Evolutionary conservation across 2,797 vertebrate species (phyloP).

Genomic region (Siniperca scherzeri): DNA sequence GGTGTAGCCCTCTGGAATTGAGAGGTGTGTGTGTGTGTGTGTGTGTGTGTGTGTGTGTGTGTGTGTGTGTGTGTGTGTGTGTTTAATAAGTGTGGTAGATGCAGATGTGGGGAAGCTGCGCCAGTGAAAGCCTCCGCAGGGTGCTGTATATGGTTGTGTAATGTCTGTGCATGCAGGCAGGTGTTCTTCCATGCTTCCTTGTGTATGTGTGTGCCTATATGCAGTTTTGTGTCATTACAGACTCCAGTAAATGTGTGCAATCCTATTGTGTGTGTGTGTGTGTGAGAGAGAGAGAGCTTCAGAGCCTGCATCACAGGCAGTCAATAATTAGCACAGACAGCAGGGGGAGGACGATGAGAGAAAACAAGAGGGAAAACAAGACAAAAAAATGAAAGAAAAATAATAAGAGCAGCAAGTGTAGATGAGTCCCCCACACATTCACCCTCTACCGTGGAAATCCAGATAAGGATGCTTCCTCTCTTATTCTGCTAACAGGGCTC

Average conservation of each 20-base stretch:
- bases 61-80: conserved; percentile 7
- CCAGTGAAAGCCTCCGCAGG: conserved; percentile 45
- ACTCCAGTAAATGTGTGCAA: conserved; percentile 18
- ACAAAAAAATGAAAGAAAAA: conserved; percentile 33
- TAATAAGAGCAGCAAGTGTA: conserved; percentile 55
- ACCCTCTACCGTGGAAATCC: conserved; percentile 75
- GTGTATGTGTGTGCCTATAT: conserved; percentile 11
- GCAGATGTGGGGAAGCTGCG: conserved; percentile 58
- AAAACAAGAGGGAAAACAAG: conserved; percentile 49
- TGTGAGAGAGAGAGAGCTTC: neutral
- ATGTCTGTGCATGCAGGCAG: conserved; percentile 46
- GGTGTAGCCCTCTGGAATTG: conserved; percentile 62
- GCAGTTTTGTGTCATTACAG: conserved; percentile 37
- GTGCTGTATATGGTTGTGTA: conserved; percentile 47
- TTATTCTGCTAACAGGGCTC: conserved; percentile 75
- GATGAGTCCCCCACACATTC: conserved; percentile 42
- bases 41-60: too few species aligned
- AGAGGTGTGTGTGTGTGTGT: conserved; percentile 19
- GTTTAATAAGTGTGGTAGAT: conserved; percentile 43
- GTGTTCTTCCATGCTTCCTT: conserved; percentile 41
- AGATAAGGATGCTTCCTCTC: conserved; percentile 82
- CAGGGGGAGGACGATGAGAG: conserved; percentile 47
- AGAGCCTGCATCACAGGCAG: conserved; percentile 30
- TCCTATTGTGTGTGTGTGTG: conserved; percentile 3
- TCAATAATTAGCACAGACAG: conserved; percentile 75